A percentile compares a stretch with the other conserved stretches of the same genome.
Evolutionary conservation across 1,140 invertebrate genomes (phyloP).

Genomic region (Macrosteles quadrilineatus): DNA sequence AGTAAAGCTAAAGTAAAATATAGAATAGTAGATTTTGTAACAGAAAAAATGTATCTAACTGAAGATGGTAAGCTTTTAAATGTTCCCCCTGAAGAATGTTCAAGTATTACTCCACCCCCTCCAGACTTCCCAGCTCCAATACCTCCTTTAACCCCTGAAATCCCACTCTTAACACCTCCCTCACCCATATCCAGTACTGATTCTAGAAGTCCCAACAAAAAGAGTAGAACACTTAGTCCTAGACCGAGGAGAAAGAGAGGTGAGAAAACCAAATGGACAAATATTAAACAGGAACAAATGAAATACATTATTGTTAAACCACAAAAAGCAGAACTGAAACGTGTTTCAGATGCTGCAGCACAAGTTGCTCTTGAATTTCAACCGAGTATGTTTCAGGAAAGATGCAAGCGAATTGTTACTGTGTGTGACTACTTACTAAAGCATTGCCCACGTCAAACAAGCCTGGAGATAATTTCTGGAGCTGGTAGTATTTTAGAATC

Average conservation of each 20-base stretch:
- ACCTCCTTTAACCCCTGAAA: background rate
- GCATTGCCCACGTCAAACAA: conserved; percentile 17
- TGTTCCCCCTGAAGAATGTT: conserved; percentile 39
- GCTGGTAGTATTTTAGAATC: conserved; percentile 26
- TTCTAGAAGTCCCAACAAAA: conserved; percentile 22
- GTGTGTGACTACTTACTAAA: conserved; percentile 26
- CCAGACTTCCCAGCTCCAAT: background rate
- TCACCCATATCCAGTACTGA: conserved; percentile 2
- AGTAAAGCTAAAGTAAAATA: conserved; percentile 53
- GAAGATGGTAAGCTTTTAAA: conserved; percentile 55
- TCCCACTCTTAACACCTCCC: background rate
- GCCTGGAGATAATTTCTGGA: conserved; percentile 23
- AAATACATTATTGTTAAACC: conserved; percentile 17
- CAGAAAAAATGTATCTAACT: conserved; percentile 56
- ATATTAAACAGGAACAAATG: background rate
- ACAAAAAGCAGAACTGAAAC: background rate
- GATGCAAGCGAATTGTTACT: conserved; percentile 27
- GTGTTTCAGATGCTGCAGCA: conserved; percentile 10
- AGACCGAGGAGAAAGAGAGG: background rate
- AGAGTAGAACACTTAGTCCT: background rate
- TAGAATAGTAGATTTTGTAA: conserved; percentile 56
- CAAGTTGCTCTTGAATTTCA: conserved; percentile 28
- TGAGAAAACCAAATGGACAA: conserved; percentile 9
- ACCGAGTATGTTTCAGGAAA: conserved; percentile 22
- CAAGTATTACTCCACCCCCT: background rate